Percentiles rank a stretch among this genome's conserved stretches.
Evolutionary conservation across 2,797 vertebrate species (phyloP).

Genomic region (Characodon lateralis): DNA sequence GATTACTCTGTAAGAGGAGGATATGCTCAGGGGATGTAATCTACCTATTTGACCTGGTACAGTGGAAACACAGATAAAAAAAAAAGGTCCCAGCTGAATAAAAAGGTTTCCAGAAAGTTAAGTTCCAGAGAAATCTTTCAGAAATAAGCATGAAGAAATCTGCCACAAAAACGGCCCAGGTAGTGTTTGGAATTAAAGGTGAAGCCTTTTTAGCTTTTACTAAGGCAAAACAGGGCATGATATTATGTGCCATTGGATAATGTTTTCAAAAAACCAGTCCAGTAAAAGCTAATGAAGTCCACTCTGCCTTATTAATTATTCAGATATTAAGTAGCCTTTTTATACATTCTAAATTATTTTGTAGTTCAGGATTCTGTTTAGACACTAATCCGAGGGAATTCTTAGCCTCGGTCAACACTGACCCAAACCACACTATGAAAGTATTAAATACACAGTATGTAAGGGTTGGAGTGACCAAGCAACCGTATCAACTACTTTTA

Average conservation of each 20-base stretch:
- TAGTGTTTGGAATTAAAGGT: background rate
- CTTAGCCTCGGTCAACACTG: background rate
- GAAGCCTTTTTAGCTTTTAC: background rate
- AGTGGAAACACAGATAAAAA: background rate
- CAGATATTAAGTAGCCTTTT: background rate
- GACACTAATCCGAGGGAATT: background rate
- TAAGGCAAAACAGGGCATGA: no score
- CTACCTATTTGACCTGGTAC: background rate
- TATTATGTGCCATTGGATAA: background rate
- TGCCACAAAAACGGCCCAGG: background rate
- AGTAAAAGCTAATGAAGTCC: no score
- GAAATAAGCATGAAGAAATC: background rate
- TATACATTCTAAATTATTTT: no score
- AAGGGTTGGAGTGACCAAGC: background rate
- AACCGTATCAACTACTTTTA: background rate
- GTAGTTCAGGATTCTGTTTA: background rate
- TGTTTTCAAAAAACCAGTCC: no score
- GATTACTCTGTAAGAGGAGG: background rate
- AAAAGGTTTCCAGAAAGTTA: background rate
- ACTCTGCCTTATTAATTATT: background rate
- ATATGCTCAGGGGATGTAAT: background rate
- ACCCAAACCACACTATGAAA: background rate
- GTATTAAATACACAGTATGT: background rate
- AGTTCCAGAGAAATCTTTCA: background rate
- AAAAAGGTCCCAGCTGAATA: background rate